Base-by-base conservation (phyloP, 2,113 vertebrate genomes). In the Leucosticte australis region DNA sequence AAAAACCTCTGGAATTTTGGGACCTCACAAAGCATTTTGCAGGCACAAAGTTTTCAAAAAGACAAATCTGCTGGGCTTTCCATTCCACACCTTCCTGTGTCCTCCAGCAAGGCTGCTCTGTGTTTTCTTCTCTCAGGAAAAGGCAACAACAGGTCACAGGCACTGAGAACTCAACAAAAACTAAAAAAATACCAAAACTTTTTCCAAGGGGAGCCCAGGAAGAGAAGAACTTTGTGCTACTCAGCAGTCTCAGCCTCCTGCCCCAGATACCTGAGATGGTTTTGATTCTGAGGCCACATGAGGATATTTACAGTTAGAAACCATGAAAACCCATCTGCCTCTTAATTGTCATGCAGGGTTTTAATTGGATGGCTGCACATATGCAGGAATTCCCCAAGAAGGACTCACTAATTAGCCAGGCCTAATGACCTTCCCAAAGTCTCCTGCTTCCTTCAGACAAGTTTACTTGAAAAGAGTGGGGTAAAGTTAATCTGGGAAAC, bases 311-410 rank as follows among this genome's bases (percentile, higher is more conserved):
- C 69, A 65, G 57, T 44, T 10, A 59, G 77, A 87, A 86, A 81
- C 75, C 75, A 90, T 74, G 74, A 89, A 96, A 91, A 55, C 10
- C 95, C 95, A 96, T 85, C 93, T 93, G 89, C 37, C 82, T 94
- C 63, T 80, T 92, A 84, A 96, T 77, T 91, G 90, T 31, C 55
- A 71, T 11, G 8, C 44, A 0, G 2, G 69, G 60, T 53, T 92
- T 82, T 89, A 85, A 94, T 94, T 64, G 50, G 65, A 79, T 82
- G 77, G 59, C 47, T 83, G 87, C 85, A 86, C 52, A 67, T 10
- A n/a, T 46, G 71, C 55, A 79, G 62, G 62, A 93, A 96, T 92
- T 64, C 90, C 95, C 94, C 41, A 53, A 75, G 91, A 91, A 69
- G 71, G 53, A 4, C 47, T 76, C 55, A 15, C 55, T 92, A 75